A percentile compares a stretch with the other conserved stretches of the same genome.
These are phyloP conservation scores for Tokudaia tokunoshimensis DNA, from an alignment of 2,797 vertebrate genomes.

Conservation along the genomic window DNA sequence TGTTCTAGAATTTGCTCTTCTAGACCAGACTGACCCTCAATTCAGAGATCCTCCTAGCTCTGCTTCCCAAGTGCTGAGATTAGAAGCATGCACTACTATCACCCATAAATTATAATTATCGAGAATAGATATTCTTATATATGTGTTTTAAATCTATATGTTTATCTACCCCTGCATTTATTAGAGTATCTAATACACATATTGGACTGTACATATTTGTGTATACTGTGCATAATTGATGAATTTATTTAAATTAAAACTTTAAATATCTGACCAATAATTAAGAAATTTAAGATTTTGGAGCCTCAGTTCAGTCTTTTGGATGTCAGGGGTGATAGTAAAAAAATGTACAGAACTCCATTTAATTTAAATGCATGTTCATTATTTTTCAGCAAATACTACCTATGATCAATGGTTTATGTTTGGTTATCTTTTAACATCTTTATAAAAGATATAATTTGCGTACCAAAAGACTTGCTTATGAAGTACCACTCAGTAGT, in stretches of 20 bases:
- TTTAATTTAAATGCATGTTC: neutral
- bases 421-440: neutral
- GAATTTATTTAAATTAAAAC: neutral
- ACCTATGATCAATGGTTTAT: neutral
- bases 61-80: neutral
- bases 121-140: neutral
- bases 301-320: neutral
- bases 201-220: neutral
- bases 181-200: no score
- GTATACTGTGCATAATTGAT: neutral
- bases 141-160: neutral
- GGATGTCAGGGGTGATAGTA: neutral
- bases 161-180: neutral
- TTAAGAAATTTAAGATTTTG: neutral
- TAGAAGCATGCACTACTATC: neutral
- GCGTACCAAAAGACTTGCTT: neutral
- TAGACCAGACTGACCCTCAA: neutral
- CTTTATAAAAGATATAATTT: neutral
- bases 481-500: neutral
- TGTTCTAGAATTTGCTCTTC: neutral
- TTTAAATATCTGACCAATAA: neutral
- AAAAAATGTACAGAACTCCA: neutral
- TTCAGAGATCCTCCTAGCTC: neutral
- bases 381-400: neutral
- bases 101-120: neutral